Percentiles rank a stretch among this genome's conserved stretches.
Conservation (phyloP, 2,888 invertebrate genomes). For the Troilus luridus region DNA sequence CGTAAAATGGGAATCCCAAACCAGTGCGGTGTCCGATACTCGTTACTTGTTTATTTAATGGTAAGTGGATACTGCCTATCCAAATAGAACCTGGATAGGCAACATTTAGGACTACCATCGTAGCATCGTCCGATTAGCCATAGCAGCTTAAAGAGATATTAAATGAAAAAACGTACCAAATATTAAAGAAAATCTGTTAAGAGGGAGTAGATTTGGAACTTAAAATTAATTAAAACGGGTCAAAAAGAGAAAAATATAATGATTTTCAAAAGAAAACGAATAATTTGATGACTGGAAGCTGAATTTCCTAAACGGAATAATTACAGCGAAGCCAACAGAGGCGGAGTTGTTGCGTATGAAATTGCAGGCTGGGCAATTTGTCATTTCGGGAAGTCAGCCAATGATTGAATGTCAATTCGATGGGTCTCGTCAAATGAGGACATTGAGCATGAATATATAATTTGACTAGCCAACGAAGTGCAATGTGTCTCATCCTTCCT, state of each 20-base stretch:
- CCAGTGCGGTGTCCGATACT: no score
- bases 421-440: neutral
- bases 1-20: no score
- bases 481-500: no score
- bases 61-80: no score
- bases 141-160: no score
- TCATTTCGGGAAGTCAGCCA: neutral
- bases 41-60: no score
- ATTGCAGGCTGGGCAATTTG: neutral
- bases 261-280: neutral
- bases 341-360: neutral
- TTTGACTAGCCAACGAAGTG: neutral
- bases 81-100: no score
- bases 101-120: no score
- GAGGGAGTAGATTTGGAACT: no score
- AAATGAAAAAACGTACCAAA: no score
- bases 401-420: neutral
- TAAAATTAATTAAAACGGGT: neutral
- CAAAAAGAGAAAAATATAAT: neutral
- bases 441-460: neutral
- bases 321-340: neutral
- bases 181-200: no score
- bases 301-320: neutral
- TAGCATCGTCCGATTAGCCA: no score
- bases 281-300: neutral